Base-by-base conservation (phyloP, 2,113 vertebrate genomes). In the Chlorocebus sabaeus region DNA sequence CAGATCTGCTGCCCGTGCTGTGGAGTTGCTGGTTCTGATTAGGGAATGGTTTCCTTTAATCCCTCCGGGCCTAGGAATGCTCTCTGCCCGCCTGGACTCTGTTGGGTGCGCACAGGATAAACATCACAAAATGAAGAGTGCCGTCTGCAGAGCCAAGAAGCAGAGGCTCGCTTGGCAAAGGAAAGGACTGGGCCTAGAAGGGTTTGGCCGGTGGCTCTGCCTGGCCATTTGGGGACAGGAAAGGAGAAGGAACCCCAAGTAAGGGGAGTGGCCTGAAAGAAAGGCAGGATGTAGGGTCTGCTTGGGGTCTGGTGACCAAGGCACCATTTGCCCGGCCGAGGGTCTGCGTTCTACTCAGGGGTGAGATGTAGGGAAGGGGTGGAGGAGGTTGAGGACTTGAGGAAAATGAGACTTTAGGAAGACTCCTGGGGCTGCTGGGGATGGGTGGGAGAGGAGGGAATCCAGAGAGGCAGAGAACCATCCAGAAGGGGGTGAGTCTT, bases 81-180 rank as follows among this genome's bases (percentile, higher is more conserved):
- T 22, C 48, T 83, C 67, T 25, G 82, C 50, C 40, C 8, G 1
- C 50, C 20, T 2, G 7, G 17, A 18, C 0, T 0, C 48, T 11
- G 1, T 5, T 0, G 25, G 35, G 5, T 4, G 8, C 0, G 11
- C 1, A 8, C 0, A 4, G 43, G 13, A 55, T 10, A 30, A 13
- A 18, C 4, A 1, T 3, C 4, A 48, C n/a, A 1, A 5, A 5
- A 1, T 3, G 23, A n/a, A 43, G 76, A 80, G 30, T 35, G 2
- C 23, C 0, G 0, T 23, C 18, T 1, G 2, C 43, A 68, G 27
- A 64, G 27, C 61, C 61, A 30, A 14, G 61, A 64, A 64, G 61
- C 27, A 45, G 32, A 38, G 16, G n/a, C 38, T 45, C 10, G 0
- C 52, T 6, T 20, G 81, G 14, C 5, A 13, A 7, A 13, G 7